Base-by-base conservation (phyloP, 1,140 invertebrate genomes). In the Apis cerana region DNA sequence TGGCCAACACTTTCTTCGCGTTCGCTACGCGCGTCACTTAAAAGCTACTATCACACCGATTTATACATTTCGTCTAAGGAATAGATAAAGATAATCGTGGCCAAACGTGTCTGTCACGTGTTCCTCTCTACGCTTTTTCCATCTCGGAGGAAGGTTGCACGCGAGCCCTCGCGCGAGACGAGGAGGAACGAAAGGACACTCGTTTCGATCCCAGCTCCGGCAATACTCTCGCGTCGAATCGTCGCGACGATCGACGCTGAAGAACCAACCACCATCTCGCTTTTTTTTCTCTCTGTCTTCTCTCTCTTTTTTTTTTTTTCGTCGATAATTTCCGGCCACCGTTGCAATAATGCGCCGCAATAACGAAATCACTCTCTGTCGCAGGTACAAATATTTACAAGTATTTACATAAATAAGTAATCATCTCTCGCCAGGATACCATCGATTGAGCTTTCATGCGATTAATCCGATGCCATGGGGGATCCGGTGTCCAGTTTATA, bases 21-120 rank as follows among this genome's bases (percentile, higher is more conserved):
- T 90, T 83, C n/a, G 23, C 88, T 92, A 92, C 72, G 70, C 78
- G 69, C 33, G 33, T 89, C 84, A 69, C 93, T 93, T 94, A 94
- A 90, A 65, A 89, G 80, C 92, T 94, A 94, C 91, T 94, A 94
- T 94, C 93, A 94, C 93, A 94, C 93, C 93, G 71, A 94, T 94
- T 93, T 93, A 93, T 93, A 94, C 93, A 93, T 91, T 92, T 83
- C 89, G 70, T 71, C 78, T 90, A 89, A 89, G 82, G 64, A 7
- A 75, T 90, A 88, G 70, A 88, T 91, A 90, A 71, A 58, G 69
- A 89, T 91, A 65, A 91, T 86, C 33, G 85, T 88, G 86, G 67
- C 86, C 85, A 78, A 43, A 86, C 68, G 59, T 78, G 65, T 75
- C 48, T 71, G 54, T 19, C 33, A 50, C 43, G 59, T 1, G 27